Evolutionary conservation across 2,797 vertebrate species (phyloP).

Genomic region (Neosalanx taihuensis): DNA sequence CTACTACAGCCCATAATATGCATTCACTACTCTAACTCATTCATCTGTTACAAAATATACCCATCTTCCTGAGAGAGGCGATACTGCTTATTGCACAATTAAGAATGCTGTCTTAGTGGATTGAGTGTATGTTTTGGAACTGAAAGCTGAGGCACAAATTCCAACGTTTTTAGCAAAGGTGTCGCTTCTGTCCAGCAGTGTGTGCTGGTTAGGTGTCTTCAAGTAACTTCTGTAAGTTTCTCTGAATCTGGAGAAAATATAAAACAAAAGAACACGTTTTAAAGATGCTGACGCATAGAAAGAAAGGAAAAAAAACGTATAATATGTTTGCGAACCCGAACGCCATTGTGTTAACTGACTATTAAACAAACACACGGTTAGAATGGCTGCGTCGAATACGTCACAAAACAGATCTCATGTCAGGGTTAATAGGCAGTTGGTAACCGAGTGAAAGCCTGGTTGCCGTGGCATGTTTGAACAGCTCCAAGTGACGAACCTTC

Average conservation of each 20-base stretch:
- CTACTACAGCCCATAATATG: slow-evolving; percentile 24
- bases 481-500: slow-evolving; percentile 51
- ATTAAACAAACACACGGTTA: neutral
- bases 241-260: slow-evolving; percentile 54
- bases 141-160: slow-evolving; percentile 20
- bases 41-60: slow-evolving; percentile 32
- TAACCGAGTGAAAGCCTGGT: neutral
- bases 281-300: neutral
- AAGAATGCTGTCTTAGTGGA: slow-evolving; percentile 31
- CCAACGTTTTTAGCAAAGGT: slow-evolving; percentile 7
- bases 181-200: slow-evolving; percentile 22
- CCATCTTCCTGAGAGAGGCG: slow-evolving; percentile 53
- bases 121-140: slow-evolving; percentile 21
- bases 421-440: neutral
- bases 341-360: neutral
- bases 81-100: slow-evolving; percentile 64
- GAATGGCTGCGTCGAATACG: slow-evolving; percentile 4
- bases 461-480: slow-evolving; percentile 2
- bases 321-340: neutral
- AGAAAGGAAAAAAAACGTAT: neutral
- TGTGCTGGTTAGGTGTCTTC: slow-evolving; percentile 44
- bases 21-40: slow-evolving; percentile 25
- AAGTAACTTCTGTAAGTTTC: slow-evolving; percentile 67
- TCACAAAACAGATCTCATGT: neutral
- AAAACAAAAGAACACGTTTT: neutral